Evolutionary conservation across 2,888 invertebrate species (phyloP).

Genomic region (Eupithecia centaureata): DNA sequence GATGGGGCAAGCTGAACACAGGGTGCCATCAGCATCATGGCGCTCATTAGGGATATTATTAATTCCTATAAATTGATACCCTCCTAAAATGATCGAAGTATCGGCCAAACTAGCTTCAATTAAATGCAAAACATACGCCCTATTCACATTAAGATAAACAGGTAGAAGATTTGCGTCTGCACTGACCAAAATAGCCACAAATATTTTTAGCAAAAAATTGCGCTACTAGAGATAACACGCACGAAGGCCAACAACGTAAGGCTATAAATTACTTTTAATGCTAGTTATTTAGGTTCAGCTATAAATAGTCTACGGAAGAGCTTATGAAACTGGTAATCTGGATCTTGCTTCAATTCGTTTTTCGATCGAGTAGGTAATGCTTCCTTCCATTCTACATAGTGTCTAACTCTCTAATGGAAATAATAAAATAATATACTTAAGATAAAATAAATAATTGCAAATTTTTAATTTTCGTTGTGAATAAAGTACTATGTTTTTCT

Average conservation of each 20-base stretch:
- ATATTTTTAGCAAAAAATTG: slow-evolving; percentile 54
- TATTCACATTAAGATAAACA: slow-evolving; percentile 27
- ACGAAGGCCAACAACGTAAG: slow-evolving; percentile 54
- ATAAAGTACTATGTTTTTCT: too few species aligned
- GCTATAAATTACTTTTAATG: slow-evolving; percentile 51
- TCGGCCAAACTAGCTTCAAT: not conserved
- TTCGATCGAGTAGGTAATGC: not conserved
- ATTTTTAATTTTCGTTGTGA: too few species aligned
- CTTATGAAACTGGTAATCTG: slow-evolving; percentile 17
- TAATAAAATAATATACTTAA: too few species aligned
- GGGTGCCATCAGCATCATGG: too few species aligned
- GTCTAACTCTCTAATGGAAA: too few species aligned
- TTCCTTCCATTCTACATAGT: too few species aligned
- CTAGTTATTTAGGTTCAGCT: slow-evolving; percentile 25
- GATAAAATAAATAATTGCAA: too few species aligned
- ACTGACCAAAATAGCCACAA: slow-evolving; percentile 49
- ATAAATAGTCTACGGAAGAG: slow-evolving; percentile 18
- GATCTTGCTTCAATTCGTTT: not conserved
- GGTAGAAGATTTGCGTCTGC: slow-evolving; percentile 40
- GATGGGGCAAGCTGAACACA: too few species aligned
- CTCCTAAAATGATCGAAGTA: not conserved
- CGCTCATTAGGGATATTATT: too few species aligned
- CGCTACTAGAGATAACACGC: slow-evolving; percentile 52
- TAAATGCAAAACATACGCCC: not conserved
- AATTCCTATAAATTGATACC: not conserved